Base-by-base conservation (phyloP, 2,888 invertebrate species). In the Melanchra persicariae region DNA sequence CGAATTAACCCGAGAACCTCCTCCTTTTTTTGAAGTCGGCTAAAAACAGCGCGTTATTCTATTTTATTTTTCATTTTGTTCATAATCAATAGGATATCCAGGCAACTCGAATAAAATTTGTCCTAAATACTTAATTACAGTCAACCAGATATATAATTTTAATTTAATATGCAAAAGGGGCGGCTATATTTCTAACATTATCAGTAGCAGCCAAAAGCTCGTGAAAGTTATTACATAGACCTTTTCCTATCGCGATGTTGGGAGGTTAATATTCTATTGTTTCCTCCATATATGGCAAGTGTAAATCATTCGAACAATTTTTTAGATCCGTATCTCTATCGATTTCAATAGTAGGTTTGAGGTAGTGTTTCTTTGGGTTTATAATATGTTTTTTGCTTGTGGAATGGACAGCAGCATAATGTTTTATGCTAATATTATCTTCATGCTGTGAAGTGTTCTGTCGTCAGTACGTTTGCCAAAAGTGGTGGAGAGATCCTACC, bases 201-300 rank as follows among this genome's bases (percentile, higher is more conserved):
- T 87, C 81, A 79, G 78, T 74, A 70, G 62, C 72, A 69, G 57
- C 77, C 80, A 81, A 85, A 86, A 85, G 83, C 81, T 82, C 75
- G 77, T 52, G 76, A 81, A 86, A 86, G 81, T 83, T 81, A 83
- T 83, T 81, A 77, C 79, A 79, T 64, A 65, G 80, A 86, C 88
- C 89, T 87, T 89, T 88, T 70, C 82, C 82, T 87, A 88, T 89
- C 88, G 81, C 75, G 70, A 83, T 81, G 69, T 67, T 75, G 81
- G 77, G 86, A 84, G 87, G 82, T 77, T 77, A 83, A 87, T 88
- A 85, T 86, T 84, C 88, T 82, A 90, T 91, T 91, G 91, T 91
- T 89, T 87, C 83, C 82, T 43, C 68, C 72, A 62, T 77, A 83
- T 59, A 81, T 63, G 76, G 76, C 30, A 45, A n/a, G 63, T 71